Base-by-base conservation (phyloP, 2,888 invertebrate species). In the Diarsia mendica region DNA sequence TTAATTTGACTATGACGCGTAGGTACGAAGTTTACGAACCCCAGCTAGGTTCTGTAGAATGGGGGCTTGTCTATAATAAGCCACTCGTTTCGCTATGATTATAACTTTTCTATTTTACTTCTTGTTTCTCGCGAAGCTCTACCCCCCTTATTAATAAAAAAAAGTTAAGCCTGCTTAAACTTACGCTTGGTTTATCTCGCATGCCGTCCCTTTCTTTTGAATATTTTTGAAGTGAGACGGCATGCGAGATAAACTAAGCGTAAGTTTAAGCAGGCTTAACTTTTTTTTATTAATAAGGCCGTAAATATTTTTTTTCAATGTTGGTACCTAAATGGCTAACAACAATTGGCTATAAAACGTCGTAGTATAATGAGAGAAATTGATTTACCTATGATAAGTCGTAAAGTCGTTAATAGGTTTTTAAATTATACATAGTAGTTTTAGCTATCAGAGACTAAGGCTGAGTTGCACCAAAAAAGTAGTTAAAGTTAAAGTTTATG, bases 331-430 rank as follows among this genome's bases (percentile, higher is more conserved):
- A 61, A 39, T 33, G 60, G 46, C 15, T 18, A 61, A 77, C 58
- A 76, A 80, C 72, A 84, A 84, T 84, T 33, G 67, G 11, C 64
- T 33, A 84, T 82, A 77, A 77, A 82, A 84, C 60, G 61, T 48
- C 63, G 15, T 23, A 75, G 60, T 48, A 18, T 80, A 80, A 81
- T 80, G 71, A 84, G 85, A 84, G 84, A 84, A 79, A 81, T 74
- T 64, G 63, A 81, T 51, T n/a, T 11, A 72, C 0, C 6, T 6
- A 13, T 73, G 67, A 70, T 67, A 61, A 55, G 49, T 69, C 23
- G 49, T 73, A 55, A 64, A 61, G 53, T 72, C 39, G 49, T 71
- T 72, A 67, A 76, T 60, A 28, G 55, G 49, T 80, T 72, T 74
- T 80, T 67, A 23, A 72, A 67, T 64, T 20, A 61, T 48, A 53